Conservation (phyloP, 2,888 invertebrate genomes). For the Calameuta filiformis region DNA sequence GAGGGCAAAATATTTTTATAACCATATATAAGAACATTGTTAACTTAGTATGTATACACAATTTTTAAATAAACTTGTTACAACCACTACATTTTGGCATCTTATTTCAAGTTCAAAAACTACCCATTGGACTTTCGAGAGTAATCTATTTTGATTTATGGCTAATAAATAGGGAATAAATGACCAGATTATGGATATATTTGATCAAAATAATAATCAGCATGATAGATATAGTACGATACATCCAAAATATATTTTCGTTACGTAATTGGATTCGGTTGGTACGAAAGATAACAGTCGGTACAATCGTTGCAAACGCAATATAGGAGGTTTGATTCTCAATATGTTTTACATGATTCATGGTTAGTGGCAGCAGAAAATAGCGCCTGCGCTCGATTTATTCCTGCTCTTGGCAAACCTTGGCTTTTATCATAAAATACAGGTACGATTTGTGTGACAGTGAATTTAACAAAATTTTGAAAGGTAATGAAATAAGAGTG, state of each 20-base stretch:
- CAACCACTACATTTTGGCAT: background rate
- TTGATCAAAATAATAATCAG: background rate
- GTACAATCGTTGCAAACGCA: background rate
- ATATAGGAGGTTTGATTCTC: background rate
- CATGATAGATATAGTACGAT: background rate
- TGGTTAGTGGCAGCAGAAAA: conserved; percentile 21
- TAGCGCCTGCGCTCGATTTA: conserved; percentile 28
- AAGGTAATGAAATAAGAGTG: background rate
- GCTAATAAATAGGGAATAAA: too few species aligned
- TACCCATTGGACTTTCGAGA: background rate
- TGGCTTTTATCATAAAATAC: conserved; percentile 22
- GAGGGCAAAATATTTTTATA: background rate
- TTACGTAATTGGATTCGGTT: background rate
- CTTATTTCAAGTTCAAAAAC: background rate
- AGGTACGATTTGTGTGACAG: conserved; percentile 18
- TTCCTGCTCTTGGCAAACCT: conserved; percentile 21
- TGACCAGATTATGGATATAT: background rate
- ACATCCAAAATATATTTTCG: background rate
- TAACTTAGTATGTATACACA: conserved; percentile 3
- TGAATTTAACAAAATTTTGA: conserved; percentile 10
- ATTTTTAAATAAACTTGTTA: conserved; percentile 3
- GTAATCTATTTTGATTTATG: too few species aligned
- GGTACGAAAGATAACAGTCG: background rate
- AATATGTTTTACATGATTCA: background rate
- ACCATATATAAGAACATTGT: background rate